Conservation (phyloP, 2,888 invertebrate species). For the Beris morrisii region DNA sequence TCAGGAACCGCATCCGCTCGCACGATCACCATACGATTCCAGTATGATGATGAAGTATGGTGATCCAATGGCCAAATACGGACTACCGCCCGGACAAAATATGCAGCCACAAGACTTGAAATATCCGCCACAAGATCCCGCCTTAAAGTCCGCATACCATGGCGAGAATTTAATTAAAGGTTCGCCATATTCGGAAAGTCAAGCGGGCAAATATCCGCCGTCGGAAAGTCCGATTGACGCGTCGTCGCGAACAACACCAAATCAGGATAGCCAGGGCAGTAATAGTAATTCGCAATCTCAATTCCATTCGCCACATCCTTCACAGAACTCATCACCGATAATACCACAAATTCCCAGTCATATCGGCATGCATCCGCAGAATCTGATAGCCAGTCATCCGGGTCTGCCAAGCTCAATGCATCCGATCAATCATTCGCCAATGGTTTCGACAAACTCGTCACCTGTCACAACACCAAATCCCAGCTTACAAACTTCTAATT, state of each 20-base stretch:
- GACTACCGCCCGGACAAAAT: constrained; percentile 42
- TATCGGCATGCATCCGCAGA: constrained; percentile 42
- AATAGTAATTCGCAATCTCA: constrained; percentile 51
- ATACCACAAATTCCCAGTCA: constrained; percentile 53
- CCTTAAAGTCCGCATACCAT: constrained; percentile 47
- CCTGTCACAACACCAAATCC: constrained; percentile 39
- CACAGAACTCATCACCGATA: constrained; percentile 51
- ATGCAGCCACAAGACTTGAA: constrained; percentile 54
- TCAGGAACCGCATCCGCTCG: constrained; percentile 48
- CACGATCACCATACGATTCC: constrained; percentile 53
- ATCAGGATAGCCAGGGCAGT: constrained; percentile 56
- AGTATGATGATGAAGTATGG: constrained; percentile 56
- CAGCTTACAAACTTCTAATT: constrained; percentile 48
- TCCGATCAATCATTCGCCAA: constrained; percentile 36
- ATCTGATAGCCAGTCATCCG: constrained; percentile 49
- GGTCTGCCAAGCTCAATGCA: constrained; percentile 46
- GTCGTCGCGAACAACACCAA: constrained; percentile 54
- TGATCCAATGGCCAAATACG: constrained; percentile 53
- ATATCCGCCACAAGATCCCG: constrained; percentile 48
- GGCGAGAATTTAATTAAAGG: constrained; percentile 56
- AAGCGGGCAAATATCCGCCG: constrained; percentile 47
- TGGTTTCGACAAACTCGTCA: constrained; percentile 45
- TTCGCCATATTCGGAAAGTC: constrained; percentile 48
- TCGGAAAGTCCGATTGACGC: constrained; percentile 56
- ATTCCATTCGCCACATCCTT: constrained; percentile 52